A percentile compares a stretch with the other conserved stretches of the same genome.
Evolutionary conservation across 1,140 invertebrate genomes (phyloP).

Genomic region (Agrilus planipennis): DNA sequence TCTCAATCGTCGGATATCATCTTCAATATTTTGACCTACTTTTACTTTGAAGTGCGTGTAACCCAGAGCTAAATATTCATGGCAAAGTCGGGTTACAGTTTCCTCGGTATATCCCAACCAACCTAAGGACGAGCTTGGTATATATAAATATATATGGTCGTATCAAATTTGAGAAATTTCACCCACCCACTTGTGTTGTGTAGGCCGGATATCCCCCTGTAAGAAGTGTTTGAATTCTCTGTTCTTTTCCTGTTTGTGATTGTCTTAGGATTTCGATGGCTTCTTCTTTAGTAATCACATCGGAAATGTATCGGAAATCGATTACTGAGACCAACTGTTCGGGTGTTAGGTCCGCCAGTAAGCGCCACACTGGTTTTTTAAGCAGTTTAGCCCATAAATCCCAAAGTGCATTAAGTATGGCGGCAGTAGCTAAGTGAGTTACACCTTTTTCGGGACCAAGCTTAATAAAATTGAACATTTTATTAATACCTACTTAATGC

Average conservation of each 20-base stretch:
- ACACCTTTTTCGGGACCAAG: conserved; percentile 89
- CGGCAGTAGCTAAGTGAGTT: conserved; percentile 75
- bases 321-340: conserved; percentile 71
- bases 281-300: conserved; percentile 71
- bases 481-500: too few species aligned
- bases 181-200: conserved; percentile 57
- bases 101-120: conserved; percentile 71
- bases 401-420: conserved; percentile 82
- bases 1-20: conserved; percentile 60
- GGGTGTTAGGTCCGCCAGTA: conserved; percentile 70
- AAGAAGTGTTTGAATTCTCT: conserved; percentile 44
- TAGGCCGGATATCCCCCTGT: conserved; percentile 64
- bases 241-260: conserved; percentile 42
- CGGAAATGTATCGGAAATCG: conserved; percentile 73
- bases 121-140: conserved; percentile 35
- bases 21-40: conserved; percentile 69
- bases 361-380: conserved; percentile 76
- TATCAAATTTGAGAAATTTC: too few species aligned
- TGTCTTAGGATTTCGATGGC: conserved; percentile 61
- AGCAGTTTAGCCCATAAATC: conserved; percentile 80
- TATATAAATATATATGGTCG: neutral
- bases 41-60: conserved; percentile 82
- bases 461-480: too few species aligned
- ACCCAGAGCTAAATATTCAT: conserved; percentile 59
- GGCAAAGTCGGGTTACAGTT: conserved; percentile 52